Base-by-base conservation (phyloP, 2,113 vertebrate genomes). In the Ceyx melanurus region DNA sequence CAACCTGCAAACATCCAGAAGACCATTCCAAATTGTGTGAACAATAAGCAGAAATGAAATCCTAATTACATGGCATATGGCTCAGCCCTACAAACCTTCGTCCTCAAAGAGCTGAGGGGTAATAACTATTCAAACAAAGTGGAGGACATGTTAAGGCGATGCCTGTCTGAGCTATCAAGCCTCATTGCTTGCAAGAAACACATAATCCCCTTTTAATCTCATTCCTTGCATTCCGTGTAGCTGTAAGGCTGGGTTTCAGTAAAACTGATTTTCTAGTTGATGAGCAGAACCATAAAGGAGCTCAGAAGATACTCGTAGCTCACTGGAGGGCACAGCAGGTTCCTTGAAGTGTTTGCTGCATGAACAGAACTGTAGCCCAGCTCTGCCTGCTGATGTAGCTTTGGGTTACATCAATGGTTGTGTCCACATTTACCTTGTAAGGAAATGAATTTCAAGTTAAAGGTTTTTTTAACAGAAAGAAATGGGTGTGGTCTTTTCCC, bases 141-240 rank as follows among this genome's bases (percentile, higher is more conserved):
- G 46, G 37, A 37, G 64, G 61, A 26, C 31, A 5, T 18, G 75
- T 91, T 56, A 26, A 87, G 57, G 77, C 40, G 13, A 19, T 50
- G 82, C 86, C 68, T 89, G 82, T 45, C 82, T 74, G 65, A 89
- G 88, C 89, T 93, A 73, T 93, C 80, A 73, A 92, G 79, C 71
- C 68, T 94, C 78, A 51, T 5, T 74, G 83, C 86, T 78, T 79
- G 85, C 31, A 8, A 94, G 87, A 70, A 91, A 61, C 58, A 54
- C 53, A 8, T 92, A 96, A 96, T 95, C 93, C 89, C 80, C 77
- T 79, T 86, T 76, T 92, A 97, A 96, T 94, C 90, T 66, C 74
- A 91, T 96, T 95, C 92, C 89, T 93, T 78, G 80, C 82, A 87
- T 97, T 95, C 95, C 3, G 0, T 75, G 86, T 56, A 79, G 82